Conservation (phyloP, 2,797 vertebrate species). For the Psittacula echo region DNA sequence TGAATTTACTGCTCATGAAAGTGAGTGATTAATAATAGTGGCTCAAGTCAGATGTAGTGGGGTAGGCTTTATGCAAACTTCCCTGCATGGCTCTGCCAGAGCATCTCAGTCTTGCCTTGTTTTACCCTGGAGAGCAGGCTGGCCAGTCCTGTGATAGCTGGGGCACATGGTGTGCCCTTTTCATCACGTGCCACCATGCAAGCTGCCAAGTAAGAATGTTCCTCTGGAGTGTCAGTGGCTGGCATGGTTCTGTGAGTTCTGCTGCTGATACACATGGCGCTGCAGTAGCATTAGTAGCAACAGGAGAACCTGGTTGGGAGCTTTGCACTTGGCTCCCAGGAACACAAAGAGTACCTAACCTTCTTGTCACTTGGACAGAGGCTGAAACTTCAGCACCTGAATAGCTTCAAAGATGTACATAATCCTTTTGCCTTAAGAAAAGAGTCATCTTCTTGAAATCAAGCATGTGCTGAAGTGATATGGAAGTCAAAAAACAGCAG, state of each 20-base stretch:
- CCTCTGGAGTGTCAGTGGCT: background rate
- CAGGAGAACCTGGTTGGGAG: background rate
- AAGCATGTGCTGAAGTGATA: background rate
- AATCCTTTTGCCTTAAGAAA: background rate
- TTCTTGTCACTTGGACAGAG: background rate
- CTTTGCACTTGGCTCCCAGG: background rate
- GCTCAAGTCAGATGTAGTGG: background rate
- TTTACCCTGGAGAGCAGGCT: constrained; percentile 21
- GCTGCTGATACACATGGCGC: background rate
- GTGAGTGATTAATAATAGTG: constrained; percentile 28
- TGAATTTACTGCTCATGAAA: constrained; percentile 50
- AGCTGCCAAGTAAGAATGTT: background rate
- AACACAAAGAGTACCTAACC: background rate
- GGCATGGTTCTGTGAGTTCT: background rate
- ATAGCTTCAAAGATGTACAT: background rate
- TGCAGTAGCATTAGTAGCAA: background rate
- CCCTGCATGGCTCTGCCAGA: constrained; percentile 5
- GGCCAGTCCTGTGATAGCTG: background rate
- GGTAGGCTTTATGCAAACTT: constrained; percentile 27
- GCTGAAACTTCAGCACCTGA: background rate
- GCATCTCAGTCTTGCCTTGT: constrained; percentile 19
- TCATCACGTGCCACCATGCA: background rate
- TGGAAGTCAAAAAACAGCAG: background rate
- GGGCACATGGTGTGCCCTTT: background rate
- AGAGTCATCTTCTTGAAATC: background rate